Base-by-base conservation (phyloP, 2,797 vertebrate species). In the Synanceia verrucosa region DNA sequence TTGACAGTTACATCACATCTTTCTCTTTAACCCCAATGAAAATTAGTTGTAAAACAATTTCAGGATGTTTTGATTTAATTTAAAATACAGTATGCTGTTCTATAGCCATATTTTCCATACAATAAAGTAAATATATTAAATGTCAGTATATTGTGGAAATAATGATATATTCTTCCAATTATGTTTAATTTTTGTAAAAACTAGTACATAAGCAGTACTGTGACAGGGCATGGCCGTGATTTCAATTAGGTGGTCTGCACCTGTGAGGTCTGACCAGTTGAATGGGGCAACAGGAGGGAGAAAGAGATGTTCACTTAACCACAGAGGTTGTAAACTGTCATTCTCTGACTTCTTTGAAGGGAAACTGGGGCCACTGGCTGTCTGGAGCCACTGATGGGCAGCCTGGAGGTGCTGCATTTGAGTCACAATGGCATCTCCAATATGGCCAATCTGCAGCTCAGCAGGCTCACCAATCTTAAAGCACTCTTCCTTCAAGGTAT, bases 361-460 rank as follows among this genome's bases (percentile, higher is more conserved):
- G 95, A 96, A 46, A 50, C 78, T 58, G 80, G 76, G 34, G 80
- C 73, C 63, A 78, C 37, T 76, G 93, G 94, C 86, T 91, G 88
- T 66, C 86, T 95, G 72, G 86, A 96, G 66, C 94, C 95, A 18
- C 90, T 97, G 86, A 97, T 97, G 96, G 91, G 90, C 59, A 96
- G 93, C 88, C 93, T 97, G 87, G 96, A 97, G 92, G 94, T 96
- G 85, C 95, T 97, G 81, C 94, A 97, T 93, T 87, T 98, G 88
- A 94, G 94, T 81, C 92, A 96, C 92, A 97, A 97, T 87, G 93
- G 95, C 83, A 97, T 97, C 92, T 95, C 91, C 86, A 95, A 91
- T 89, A 92, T 97, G 92, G 87, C 92, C 81, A 94, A 94, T 79
- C 90, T 97, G 67, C 94, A 97, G 84, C 93, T 98, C 89, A 95